Conservation (phyloP, 1,140 invertebrate species). For the Heliconius melpomene region DNA sequence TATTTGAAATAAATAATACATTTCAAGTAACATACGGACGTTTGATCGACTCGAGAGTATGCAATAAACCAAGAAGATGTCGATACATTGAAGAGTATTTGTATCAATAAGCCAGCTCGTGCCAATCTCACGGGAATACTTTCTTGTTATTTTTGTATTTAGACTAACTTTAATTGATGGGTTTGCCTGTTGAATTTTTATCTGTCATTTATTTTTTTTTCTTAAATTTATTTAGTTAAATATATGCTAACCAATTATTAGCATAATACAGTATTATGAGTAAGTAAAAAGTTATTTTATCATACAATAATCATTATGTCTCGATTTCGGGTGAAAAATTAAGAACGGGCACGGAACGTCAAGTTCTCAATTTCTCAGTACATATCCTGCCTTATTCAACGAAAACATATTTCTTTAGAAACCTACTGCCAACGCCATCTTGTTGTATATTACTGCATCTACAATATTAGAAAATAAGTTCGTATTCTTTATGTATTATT, state of each 20-base stretch:
- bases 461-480: not conserved
- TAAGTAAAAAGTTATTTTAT: too few relatives aligned
- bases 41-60: not conserved
- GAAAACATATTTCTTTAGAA: not conserved
- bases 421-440: not conserved
- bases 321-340: too few relatives aligned
- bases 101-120: not conserved
- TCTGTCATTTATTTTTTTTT: too few relatives aligned
- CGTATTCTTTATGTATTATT: not conserved
- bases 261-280: too few relatives aligned
- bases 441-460: not conserved
- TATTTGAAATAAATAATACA: not conserved
- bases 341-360: too few relatives aligned
- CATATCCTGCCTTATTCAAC: too few relatives aligned
- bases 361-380: too few relatives aligned
- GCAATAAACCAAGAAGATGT: not conserved
- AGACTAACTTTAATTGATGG: too few relatives aligned
- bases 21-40: not conserved
- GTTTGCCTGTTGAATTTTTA: too few relatives aligned
- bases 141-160: not conserved
- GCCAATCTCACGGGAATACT: slow-evolving; percentile 6
- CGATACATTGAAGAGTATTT: not conserved
- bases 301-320: too few relatives aligned
- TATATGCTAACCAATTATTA: too few relatives aligned
- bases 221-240: too few relatives aligned